Evolutionary conservation across 2,888 invertebrate genomes (phyloP).

Genomic region (Vanessa cardui): DNA sequence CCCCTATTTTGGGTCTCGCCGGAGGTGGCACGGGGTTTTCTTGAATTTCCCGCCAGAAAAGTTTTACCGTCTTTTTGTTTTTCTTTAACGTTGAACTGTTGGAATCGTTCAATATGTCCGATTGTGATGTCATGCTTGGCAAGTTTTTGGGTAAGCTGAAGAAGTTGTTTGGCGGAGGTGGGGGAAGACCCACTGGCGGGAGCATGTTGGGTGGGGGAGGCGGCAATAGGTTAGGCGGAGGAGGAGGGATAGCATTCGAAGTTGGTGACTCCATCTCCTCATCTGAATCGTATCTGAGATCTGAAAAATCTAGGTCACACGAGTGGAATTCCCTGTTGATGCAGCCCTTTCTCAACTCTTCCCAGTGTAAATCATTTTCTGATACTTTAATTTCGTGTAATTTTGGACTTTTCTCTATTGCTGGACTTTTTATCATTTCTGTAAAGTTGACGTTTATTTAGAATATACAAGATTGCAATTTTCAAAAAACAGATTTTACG

Average conservation of each 20-base stretch:
- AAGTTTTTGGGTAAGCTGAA: constrained; percentile 69
- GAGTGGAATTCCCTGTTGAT: constrained; percentile 89
- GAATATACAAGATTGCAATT: no score
- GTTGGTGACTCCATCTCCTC: constrained; percentile 88
- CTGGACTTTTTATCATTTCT: constrained; percentile 88
- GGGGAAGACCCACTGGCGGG: constrained; percentile 71
- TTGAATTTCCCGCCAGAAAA: constrained; percentile 98
- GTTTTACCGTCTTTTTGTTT: constrained; percentile 97
- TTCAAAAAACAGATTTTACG: background rate
- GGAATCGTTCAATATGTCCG: constrained; percentile 67
- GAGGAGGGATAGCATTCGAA: constrained; percentile 88
- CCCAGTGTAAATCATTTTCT: constrained; percentile 98
- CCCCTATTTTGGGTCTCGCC: constrained; percentile 83
- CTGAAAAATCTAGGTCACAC: constrained; percentile 98
- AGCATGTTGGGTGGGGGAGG: constrained; percentile 90
- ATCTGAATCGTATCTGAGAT: constrained; percentile 94
- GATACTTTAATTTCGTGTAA: constrained; percentile 90
- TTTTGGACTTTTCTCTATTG: constrained; percentile 86
- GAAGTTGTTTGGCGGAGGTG: constrained; percentile 79
- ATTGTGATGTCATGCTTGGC: constrained; percentile 60
- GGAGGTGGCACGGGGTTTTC: constrained; percentile 85
- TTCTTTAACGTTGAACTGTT: constrained; percentile 86
- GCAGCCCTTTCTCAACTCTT: constrained; percentile 89
- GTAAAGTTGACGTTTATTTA: constrained; percentile 39
- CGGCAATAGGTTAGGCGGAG: constrained; percentile 89